Base-by-base conservation (phyloP, 2,797 vertebrate genomes). In the Ataeniobius toweri region DNA sequence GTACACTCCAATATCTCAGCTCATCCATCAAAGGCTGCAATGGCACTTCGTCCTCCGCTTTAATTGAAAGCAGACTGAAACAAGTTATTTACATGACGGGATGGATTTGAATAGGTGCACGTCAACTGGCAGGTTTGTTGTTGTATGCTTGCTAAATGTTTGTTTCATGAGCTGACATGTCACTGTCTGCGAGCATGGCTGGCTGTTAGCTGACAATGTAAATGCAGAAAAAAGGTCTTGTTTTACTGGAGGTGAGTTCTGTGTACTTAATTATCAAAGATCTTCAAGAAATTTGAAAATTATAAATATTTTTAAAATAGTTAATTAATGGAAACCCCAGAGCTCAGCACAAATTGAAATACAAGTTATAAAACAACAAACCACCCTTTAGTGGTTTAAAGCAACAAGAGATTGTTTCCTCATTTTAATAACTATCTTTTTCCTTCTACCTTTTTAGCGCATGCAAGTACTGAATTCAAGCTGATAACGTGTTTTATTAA, bases 21-120 rank as follows among this genome's bases (percentile, higher is more conserved):
- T 94, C 94, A 96, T 95, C 93, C 95, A 96, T 96, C 95, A 95
- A 92, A 93, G 80, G 86, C 92, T 86, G 86, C 92, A 93, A 94
- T 92, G 89, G 91, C 89, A 90, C 92, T 91, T 89, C 84, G 87
- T 93, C 91, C 92, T 94, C 90, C 69, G 84, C 91, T 94, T 94
- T 95, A 96, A 96, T 95, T 95, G 94, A 95, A 95, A 94, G 94
- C 94, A 95, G 93, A 94, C 92, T 83, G 94, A 94, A 94, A 94
- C 94, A 94, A 95, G 94, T 95, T 95, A 95, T 95, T 96, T 95
- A 96, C 95, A 95, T 95, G 93, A 93, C 93, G 92, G 94, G 93
- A 93, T 89, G 92, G 91, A 94, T 94, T 93, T 94, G 88, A 91
- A 86, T 83, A 87, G 80, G 77, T 82, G 88, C 88, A 73, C 87